phyloP scores from a whole-genome alignment of 2,797 vertebrate species.

The Clarias pachynema region DNA sequence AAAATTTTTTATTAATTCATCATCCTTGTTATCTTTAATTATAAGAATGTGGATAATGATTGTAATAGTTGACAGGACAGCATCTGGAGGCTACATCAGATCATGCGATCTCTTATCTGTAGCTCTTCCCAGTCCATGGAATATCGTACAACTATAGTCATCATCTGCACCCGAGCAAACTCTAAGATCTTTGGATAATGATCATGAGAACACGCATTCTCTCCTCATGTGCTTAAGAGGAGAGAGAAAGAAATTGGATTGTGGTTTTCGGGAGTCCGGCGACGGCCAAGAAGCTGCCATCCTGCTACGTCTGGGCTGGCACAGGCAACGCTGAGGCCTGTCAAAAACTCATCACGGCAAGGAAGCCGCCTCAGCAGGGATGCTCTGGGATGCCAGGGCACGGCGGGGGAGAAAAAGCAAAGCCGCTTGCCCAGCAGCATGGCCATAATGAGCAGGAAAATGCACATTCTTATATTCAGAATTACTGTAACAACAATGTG shows the following conservation, averaged over 20 bases:
- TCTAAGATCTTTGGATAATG: slow-evolving; percentile 75
- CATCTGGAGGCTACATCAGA: slow-evolving; percentile 60
- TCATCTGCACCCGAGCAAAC: slow-evolving; percentile 69
- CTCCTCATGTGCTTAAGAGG: slow-evolving; percentile 46
- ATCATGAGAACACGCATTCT: slow-evolving; percentile 66
- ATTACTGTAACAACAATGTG: slow-evolving; percentile 77
- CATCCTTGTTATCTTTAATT: neutral
- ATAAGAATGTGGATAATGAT: neutral
- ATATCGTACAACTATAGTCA: slow-evolving; percentile 62
- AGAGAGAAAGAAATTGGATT: slow-evolving; percentile 63
- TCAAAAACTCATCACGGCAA: slow-evolving; percentile 82
- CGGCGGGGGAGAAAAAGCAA: slow-evolving; percentile 73
- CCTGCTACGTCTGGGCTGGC: slow-evolving; percentile 79
- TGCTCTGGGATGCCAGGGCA: slow-evolving; percentile 75
- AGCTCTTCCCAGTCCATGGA: slow-evolving; percentile 52
- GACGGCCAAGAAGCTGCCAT: slow-evolving; percentile 84
- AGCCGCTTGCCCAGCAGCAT: slow-evolving; percentile 74
- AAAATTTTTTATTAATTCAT: neutral
- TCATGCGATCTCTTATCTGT: slow-evolving; percentile 55
- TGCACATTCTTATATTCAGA: slow-evolving; percentile 76
- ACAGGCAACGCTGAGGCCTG: slow-evolving; percentile 76
- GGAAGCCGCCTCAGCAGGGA: slow-evolving; percentile 81
- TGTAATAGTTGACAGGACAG: neutral
- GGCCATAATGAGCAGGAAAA: slow-evolving; percentile 76
- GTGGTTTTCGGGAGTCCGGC: slow-evolving; percentile 67